Base-by-base conservation (phyloP, 2,888 invertebrate species). In the Oasisia sp. region DNA sequence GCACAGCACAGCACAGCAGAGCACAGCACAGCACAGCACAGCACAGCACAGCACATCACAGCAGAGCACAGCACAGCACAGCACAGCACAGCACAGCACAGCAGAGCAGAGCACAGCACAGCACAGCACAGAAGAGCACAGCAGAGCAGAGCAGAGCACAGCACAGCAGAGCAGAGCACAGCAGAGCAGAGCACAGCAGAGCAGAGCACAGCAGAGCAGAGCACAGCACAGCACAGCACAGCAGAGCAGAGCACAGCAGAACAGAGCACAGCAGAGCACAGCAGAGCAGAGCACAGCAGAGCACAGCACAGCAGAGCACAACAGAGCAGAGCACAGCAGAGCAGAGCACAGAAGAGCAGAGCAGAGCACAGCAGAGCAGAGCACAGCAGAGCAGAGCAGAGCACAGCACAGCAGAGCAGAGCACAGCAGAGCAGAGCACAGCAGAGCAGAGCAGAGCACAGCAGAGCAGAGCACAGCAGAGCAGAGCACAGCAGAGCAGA, bases 211-310 rank as follows among this genome's bases (percentile, higher is more conserved):
- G 91, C 91, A 93, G 56, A 92, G 93, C 91, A 93, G 90, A 93
- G 92, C 92, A 92, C 50, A 93, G 50, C 89, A 93, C 92, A 93
- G 92, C 44, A 92, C 50, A 92, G 92, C 91, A 92, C 91, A 93
- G 92, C 92, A 92, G 89, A 93, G 92, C 91, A 92, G 45, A 93
- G 93, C 91, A 91, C 32, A 93, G 93, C 90, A 91, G 90, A 93
- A 92, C 91, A 93, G 32, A 92, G 93, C 89, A 92, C 90, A 50
- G 12, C 7, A 89, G 0, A 89, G 74, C 91, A 91, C 19, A 92
- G 74, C 91, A 91, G 32, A 92, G 74, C 44, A 91, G n/a, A 92
- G 56, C 91, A 92, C 19, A 92, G 74, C 91, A 91, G 32, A 92
- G 32, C 91, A 91, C 32, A 91, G 74, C 38, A 92, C 50, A 92